Evolutionary conservation across 92 coral and sea anemone genomes (phyloP), one percentile per base, ranked within the genome.

Genomic region (Porites divaricata): DNA sequence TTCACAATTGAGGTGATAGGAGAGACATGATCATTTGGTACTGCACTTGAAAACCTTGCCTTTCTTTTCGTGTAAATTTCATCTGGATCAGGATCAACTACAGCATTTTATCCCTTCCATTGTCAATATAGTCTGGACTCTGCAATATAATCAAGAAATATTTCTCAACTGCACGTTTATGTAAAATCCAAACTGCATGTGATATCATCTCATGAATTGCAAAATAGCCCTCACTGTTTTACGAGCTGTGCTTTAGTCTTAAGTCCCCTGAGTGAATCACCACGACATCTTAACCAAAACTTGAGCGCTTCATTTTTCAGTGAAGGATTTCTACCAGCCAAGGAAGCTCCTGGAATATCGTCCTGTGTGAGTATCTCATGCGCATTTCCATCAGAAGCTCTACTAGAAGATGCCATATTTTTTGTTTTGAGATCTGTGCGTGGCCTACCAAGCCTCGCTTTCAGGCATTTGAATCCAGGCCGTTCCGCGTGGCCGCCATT

Each of bases 61-160:
- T 84, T 84, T 71, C 88, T 74, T 66, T 68, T 67, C 9, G 74
- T 75, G 53, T 85, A 85, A 45, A 76, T 85, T 56, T 76, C 78
- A 56, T 85, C 79, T 16, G 83, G 88, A 76, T 85, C 88, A 19
- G 75, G 77, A 76, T 85, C 88, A 12, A 85, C 57, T 41, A n/a
- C n/a, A 76, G 45, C 72, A 61, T 76, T 24, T 83, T 74, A 63
- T 74, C 87, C 22, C 70, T 49, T 58, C 87, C 81, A 83, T 50
- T 63, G 0, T 35, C 63, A 67, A 63, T 62, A 68, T 74, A 73
- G 5, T 83, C 81, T 83, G 23, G 20, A 83, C 74, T 5, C 84
- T 59, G 24, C 66, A 57, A 75, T 23, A 23, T 3, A 71, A 45
- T 25, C 70, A 14, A 6, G 9, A 65, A 65, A 65, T 63, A 63